Conservation (phyloP, 2,113 vertebrate genomes). For the Phylloscopus trochiloides region DNA sequence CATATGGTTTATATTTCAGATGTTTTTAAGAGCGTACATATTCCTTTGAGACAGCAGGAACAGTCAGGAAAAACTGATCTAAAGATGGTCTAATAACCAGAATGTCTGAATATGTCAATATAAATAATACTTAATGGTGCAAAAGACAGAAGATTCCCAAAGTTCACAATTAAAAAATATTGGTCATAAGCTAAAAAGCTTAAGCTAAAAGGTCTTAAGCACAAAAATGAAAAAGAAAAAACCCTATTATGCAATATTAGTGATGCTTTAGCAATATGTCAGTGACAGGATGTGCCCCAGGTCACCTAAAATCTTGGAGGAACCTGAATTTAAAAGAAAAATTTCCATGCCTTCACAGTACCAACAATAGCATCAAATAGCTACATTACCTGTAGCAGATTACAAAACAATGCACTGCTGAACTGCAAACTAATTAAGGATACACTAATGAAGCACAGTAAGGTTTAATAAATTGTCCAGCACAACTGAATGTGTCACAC, state of each 20-base stretch:
- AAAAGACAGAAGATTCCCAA: neutral
- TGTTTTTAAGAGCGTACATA: neutral
- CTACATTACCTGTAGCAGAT: neutral
- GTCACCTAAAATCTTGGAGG: neutral
- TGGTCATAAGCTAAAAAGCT: neutral
- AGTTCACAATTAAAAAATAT: neutral
- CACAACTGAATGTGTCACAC: neutral
- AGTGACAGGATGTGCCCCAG: neutral
- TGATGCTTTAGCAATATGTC: neutral
- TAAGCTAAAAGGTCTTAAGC: neutral
- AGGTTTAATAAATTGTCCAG: neutral
- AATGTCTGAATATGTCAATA: neutral
- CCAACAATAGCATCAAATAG: neutral
- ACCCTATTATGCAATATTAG: neutral
- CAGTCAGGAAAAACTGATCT: neutral
- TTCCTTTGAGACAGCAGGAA: neutral
- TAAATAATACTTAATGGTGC: neutral
- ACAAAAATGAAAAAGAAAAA: neutral
- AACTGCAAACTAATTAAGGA: neutral
- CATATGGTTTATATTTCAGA: neutral
- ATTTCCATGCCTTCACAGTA: neutral
- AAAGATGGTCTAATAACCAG: neutral
- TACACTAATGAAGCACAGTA: neutral
- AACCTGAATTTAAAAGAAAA: neutral
- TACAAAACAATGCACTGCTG: neutral